Base-by-base conservation (phyloP, 2,888 invertebrate genomes). In the Scaptomyza flava region DNA sequence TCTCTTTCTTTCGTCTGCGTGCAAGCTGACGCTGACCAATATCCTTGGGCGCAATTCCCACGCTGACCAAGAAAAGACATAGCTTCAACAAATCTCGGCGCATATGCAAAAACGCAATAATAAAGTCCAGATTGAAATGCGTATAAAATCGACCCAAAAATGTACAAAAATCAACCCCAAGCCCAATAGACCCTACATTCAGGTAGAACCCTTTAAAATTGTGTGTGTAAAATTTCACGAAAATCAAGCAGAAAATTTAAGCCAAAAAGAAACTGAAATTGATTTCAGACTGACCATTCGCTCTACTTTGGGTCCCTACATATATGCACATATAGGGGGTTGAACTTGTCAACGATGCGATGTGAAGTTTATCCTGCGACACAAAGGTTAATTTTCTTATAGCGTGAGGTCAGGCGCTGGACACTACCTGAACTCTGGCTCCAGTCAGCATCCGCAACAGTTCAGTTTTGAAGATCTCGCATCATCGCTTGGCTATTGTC, bases 321-420 rank as follows among this genome's bases (percentile, higher is more conserved):
- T 23, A 23, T 23, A 23, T 4, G 23, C 1, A 38, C 14, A 14
- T 17, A 6, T 23, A 47, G 65, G 68, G 82, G 85, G 82, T 79
- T 81, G 82, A 79, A 62, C 84, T 79, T 83, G 83, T 73, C 77
- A 65, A 46, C 70, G 70, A 52, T 69, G 48, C 51, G 41, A 42
- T 41, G 20, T 57, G 46, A 45, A 50, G 42, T 51, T 45, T 63
- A 50, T 57, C 42, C 33, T 23, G 47, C 43, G 11, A 50, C 54
- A 73, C 63, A 80, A 70, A 88, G 86, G 86, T 89, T 88, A 86
- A 81, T 83, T 84, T 83, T 72, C 80, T 79, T 81, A 75, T 64
- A 59, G 60, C 60, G 56, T 66, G 79, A 74, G 88, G 86, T 79
- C 84, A 81, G 65, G n/a, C 1, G 50, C 65, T 64, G 72, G 69